phyloP scores from a whole-genome alignment of 2,888 invertebrate species.

The Ophioninae sp. region DNA sequence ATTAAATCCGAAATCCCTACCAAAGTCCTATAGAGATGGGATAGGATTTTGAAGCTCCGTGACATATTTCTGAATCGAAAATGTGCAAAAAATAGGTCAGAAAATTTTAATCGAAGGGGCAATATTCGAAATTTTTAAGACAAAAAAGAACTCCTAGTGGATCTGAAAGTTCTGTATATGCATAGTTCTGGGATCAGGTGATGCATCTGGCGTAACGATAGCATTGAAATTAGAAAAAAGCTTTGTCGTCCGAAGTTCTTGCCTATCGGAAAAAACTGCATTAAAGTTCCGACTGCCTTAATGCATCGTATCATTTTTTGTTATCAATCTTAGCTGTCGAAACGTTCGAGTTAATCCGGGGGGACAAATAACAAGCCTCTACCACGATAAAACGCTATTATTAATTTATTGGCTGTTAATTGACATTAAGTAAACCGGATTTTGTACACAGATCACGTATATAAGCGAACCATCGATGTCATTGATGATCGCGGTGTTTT shows the following conservation, averaged over 20 bases:
- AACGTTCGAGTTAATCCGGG: not conserved
- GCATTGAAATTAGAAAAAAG: not conserved
- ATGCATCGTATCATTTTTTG: not conserved
- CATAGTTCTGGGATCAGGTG: too few species aligned
- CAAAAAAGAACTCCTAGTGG: too few species aligned
- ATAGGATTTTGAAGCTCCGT: too few species aligned
- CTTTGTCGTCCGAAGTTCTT: not conserved
- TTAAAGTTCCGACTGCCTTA: not conserved
- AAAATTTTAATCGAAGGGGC: too few species aligned
- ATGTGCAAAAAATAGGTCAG: too few species aligned
- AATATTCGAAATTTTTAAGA: too few species aligned
- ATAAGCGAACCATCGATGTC: constrained; percentile 14
- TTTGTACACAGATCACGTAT: not conserved
- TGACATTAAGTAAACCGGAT: constrained; percentile 40
- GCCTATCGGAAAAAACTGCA: not conserved
- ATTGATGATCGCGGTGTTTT: constrained; percentile 16
- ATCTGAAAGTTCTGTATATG: too few species aligned
- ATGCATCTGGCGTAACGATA: too few species aligned
- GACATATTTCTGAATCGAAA: too few species aligned
- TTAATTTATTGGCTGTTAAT: constrained; percentile 35
- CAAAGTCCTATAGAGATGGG: too few species aligned
- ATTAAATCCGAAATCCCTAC: too few species aligned
- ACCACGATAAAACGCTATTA: not conserved
- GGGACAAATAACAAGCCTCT: not conserved
- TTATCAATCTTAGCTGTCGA: not conserved